Evolutionary conservation across 2,113 vertebrate species (phyloP).

Genomic region (Narcine bancroftii): DNA sequence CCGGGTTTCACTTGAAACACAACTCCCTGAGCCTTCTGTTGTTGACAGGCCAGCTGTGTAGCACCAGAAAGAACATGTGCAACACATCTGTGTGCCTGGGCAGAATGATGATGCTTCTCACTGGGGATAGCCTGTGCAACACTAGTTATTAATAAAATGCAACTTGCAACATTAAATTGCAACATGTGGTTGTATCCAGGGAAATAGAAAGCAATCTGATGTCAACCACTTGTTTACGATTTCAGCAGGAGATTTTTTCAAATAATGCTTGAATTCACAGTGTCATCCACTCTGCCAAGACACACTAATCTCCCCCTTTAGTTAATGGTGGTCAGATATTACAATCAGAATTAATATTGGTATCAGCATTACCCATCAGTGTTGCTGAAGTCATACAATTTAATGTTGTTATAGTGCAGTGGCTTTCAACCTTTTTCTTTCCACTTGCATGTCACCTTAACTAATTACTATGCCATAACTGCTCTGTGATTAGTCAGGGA

Average conservation of each 20-base stretch:
- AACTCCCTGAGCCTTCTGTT: not conserved
- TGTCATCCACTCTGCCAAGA: not conserved
- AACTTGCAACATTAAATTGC: not conserved
- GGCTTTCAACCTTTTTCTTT: too few species aligned
- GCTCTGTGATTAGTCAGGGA: too few species aligned
- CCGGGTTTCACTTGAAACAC: not conserved
- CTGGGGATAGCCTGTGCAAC: not conserved
- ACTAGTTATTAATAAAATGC: not conserved
- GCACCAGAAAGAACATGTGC: not conserved
- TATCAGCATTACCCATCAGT: too few species aligned
- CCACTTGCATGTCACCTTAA: too few species aligned
- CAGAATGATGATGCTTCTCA: not conserved
- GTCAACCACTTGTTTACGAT: not conserved
- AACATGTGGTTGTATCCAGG: not conserved
- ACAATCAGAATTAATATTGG: not conserved
- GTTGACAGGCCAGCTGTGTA: not conserved
- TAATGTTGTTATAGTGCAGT: too few species aligned
- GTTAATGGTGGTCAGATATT: not conserved
- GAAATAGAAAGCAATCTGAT: not conserved
- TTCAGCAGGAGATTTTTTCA: not conserved
- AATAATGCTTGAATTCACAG: not conserved
- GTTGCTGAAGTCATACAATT: too few species aligned
- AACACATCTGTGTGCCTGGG: not conserved
- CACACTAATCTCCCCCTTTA: not conserved
- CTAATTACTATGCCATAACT: too few species aligned